These are phyloP conservation scores for Nothocercus nigrocapillus DNA, from an alignment of 2,113 vertebrate genomes.

Conservation along the genomic window DNA sequence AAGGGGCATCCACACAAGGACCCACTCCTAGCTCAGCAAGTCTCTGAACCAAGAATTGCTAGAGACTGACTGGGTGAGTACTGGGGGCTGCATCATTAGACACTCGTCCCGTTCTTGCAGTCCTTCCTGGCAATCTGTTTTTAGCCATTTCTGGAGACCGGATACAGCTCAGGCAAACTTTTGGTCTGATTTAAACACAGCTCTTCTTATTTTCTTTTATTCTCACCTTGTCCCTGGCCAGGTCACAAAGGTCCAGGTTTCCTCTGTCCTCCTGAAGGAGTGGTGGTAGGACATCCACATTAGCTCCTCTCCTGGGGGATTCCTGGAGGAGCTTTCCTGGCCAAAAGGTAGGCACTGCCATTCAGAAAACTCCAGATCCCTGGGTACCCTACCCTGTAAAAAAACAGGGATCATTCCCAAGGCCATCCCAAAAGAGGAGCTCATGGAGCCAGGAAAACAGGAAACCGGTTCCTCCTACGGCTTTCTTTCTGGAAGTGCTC, in stretches of 20 bases:
- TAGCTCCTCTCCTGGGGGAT: background rate
- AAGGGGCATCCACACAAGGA: background rate
- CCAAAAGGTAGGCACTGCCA: background rate
- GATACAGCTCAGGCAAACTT: background rate
- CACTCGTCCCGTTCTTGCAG: fast-evolving
- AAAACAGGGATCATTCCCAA: background rate
- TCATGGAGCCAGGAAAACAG: background rate
- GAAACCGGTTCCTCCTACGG: background rate
- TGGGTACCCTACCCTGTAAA: background rate
- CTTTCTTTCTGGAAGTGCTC: background rate
- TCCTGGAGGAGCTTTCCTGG: background rate
- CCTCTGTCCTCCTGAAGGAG: background rate
- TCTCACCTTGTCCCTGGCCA: background rate
- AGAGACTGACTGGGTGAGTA: background rate
- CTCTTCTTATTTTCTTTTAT: background rate
- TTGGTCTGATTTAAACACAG: background rate
- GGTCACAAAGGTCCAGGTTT: background rate
- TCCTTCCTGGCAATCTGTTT: background rate
- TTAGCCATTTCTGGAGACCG: background rate
- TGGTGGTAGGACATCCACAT: background rate
- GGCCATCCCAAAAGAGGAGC: background rate
- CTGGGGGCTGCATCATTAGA: background rate
- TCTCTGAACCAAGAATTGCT: background rate
- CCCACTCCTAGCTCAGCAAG: background rate
- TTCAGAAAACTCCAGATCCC: background rate